Percentiles rank a stretch among this genome's conserved stretches.
phyloP scores from a whole-genome alignment of 2,797 vertebrate species.

The Sphenopsis melanotis region DNA sequence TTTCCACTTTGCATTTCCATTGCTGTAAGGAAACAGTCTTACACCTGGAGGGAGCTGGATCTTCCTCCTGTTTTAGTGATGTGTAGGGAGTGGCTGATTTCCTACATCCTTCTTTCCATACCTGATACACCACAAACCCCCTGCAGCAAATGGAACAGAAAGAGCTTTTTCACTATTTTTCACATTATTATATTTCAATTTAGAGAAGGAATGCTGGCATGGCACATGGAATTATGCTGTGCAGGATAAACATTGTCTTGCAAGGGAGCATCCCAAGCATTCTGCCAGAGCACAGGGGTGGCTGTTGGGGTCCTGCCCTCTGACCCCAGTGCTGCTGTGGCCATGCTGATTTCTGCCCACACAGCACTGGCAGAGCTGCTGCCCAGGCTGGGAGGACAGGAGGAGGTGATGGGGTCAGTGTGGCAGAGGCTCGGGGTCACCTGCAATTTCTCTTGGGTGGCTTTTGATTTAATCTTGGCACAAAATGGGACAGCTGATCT shows the following conservation, averaged over 20 bases:
- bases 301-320: background rate
- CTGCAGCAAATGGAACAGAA: background rate
- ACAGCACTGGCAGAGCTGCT: background rate
- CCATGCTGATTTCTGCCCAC: background rate
- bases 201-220: background rate
- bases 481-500: background rate
- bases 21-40: fast-evolving
- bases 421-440: fast-evolving
- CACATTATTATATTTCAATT: background rate
- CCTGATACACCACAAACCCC: background rate
- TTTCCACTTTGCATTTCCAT: background rate
- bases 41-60: background rate
- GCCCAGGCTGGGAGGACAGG: fast-evolving
- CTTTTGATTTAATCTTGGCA: background rate
- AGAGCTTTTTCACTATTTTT: background rate
- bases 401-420: fast-evolving
- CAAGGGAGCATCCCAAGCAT: background rate
- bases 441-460: background rate
- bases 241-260: background rate
- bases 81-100: constrained; percentile 43
- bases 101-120: background rate
- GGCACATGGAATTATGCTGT: fast-evolving
- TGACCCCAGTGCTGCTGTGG: background rate
- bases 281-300: background rate
- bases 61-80: background rate